Evolutionary conservation across 2,888 invertebrate genomes (phyloP).

Genomic region (Alcis repandata): DNA sequence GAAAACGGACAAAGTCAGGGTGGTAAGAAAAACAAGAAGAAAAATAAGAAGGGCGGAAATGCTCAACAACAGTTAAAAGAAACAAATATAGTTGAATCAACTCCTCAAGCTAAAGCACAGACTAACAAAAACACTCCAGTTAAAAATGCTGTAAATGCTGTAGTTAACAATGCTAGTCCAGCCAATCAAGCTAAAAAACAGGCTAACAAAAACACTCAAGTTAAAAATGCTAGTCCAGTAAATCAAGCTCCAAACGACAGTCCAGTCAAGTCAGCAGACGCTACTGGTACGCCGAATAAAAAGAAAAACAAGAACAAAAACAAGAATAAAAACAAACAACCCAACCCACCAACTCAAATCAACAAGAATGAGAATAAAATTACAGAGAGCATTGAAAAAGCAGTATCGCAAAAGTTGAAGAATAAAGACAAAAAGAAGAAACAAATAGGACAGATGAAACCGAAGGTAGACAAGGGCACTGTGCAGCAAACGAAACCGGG

Average conservation of each 20-base stretch:
- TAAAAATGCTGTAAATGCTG: no score
- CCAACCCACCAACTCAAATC: slow-evolving; percentile 21
- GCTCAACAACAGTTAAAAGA: slow-evolving; percentile 39
- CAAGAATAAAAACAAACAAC: slow-evolving; percentile 47
- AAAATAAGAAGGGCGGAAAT: slow-evolving; percentile 48
- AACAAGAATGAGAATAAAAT: slow-evolving; percentile 59
- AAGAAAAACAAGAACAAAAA: slow-evolving; percentile 60
- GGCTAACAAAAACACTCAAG: background rate
- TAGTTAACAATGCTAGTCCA: slow-evolving; percentile 6
- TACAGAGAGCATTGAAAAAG: slow-evolving; percentile 63
- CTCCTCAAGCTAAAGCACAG: slow-evolving; percentile 16
- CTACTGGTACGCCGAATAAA: slow-evolving; percentile 52
- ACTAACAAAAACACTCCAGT: background rate
- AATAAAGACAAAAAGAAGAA: slow-evolving; percentile 72
- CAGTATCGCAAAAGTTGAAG: slow-evolving; percentile 71
- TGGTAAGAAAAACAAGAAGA: slow-evolving; percentile 56
- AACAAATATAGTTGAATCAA: slow-evolving; percentile 35
- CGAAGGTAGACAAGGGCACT: slow-evolving; percentile 46
- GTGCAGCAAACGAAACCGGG: slow-evolving; percentile 38
- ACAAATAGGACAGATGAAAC: slow-evolving; percentile 70
- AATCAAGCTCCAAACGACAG: slow-evolving; percentile 9
- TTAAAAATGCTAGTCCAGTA: slow-evolving; percentile 4
- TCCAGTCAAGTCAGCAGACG: slow-evolving; percentile 23
- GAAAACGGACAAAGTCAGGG: slow-evolving; percentile 39
- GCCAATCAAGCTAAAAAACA: slow-evolving; percentile 1